phyloP scores from a whole-genome alignment of 2,888 invertebrate genomes.

The Nemapogon koenigi region DNA sequence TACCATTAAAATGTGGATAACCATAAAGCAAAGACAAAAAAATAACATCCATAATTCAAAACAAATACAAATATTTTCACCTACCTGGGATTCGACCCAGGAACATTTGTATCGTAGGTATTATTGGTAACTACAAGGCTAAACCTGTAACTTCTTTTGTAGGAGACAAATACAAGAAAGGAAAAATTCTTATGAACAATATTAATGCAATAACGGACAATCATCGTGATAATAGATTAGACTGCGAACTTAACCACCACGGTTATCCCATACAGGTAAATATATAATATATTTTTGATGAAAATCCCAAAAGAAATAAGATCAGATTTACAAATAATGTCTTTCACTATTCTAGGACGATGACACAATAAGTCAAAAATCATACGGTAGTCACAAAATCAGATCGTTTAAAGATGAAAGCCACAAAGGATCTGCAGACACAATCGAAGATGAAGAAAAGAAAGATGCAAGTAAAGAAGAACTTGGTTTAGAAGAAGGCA shows the following conservation, averaged over 20 bases:
- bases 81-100: no score
- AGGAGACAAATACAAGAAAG: slow-evolving; percentile 86
- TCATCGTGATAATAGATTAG: slow-evolving; percentile 77
- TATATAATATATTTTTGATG: background rate
- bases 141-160: slow-evolving; percentile 23
- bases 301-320: background rate
- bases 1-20: no score
- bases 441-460: slow-evolving; percentile 87
- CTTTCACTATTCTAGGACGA: slow-evolving; percentile 60
- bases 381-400: slow-evolving; percentile 91
- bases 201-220: slow-evolving; percentile 80
- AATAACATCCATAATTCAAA: no score
- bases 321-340: background rate
- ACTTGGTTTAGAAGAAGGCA: slow-evolving; percentile 81
- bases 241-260: slow-evolving; percentile 77
- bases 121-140: no score
- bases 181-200: slow-evolving; percentile 81
- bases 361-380: slow-evolving; percentile 87
- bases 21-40: no score
- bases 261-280: slow-evolving; percentile 69
- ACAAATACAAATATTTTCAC: no score
- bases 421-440: slow-evolving; percentile 88
- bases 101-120: no score
- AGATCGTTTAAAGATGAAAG: slow-evolving; percentile 89
- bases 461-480: slow-evolving; percentile 92